Evolutionary conservation across 2,888 invertebrate species (phyloP).

Genomic region (Thyatira batis): DNA sequence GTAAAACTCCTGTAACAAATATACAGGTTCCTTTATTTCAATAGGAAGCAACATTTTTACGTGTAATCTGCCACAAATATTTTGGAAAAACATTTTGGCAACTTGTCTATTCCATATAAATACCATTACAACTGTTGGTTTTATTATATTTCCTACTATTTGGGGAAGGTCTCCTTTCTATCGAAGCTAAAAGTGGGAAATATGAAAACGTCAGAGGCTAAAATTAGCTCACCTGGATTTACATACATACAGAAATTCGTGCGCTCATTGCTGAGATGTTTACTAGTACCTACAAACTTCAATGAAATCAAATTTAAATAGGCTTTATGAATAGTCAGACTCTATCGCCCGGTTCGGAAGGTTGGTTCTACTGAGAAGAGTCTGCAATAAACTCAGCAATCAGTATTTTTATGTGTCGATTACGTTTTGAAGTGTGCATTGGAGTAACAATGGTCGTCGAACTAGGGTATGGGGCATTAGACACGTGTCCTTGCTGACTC

Average conservation of each 20-base stretch:
- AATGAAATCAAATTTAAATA: too few species aligned
- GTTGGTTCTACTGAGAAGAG: too few species aligned
- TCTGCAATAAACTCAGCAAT: too few species aligned
- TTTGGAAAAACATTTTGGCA: background rate
- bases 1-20: too few species aligned
- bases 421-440: constrained; percentile 4
- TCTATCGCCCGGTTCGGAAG: too few species aligned
- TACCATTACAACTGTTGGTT: too few species aligned
- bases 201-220: background rate
- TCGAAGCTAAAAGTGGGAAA: background rate
- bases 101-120: constrained; percentile 19
- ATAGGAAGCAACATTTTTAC: background rate
- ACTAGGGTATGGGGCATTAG: constrained; percentile 21
- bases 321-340: too few species aligned
- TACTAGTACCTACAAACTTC: background rate
- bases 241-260: background rate
- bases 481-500: constrained; percentile 5
- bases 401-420: too few species aligned
- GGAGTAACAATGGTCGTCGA: constrained; percentile 23
- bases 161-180: constrained; percentile 15
- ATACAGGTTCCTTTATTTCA: background rate
- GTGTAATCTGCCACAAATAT: too few species aligned
- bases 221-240: background rate
- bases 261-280: background rate
- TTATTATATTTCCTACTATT: too few species aligned